Conservation (phyloP, 2,113 vertebrate genomes). For the Odobenus rosmarus region DNA sequence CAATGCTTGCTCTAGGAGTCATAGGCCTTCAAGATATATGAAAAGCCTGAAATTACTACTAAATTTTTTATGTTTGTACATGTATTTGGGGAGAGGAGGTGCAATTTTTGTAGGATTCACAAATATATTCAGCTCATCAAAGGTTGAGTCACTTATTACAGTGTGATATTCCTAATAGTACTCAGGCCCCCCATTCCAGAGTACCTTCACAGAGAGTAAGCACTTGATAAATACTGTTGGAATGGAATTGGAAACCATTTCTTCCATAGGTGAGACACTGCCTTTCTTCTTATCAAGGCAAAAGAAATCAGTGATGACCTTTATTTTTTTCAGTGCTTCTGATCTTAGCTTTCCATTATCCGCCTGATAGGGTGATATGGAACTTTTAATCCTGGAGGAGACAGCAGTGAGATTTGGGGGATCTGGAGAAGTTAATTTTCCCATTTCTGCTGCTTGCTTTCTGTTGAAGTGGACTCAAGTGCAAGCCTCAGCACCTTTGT, state of each 20-base stretch:
- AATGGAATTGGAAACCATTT: background rate
- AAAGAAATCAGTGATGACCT: background rate
- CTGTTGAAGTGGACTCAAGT: background rate
- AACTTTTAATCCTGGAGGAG: conserved; percentile 23
- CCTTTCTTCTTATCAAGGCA: background rate
- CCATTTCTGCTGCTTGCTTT: background rate
- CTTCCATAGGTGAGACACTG: background rate
- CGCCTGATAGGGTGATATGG: background rate
- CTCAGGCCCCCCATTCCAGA: background rate
- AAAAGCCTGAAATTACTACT: background rate
- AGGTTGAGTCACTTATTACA: background rate
- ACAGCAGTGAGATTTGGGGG: background rate
- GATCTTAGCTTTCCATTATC: background rate
- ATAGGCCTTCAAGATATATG: background rate
- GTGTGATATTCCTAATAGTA: background rate
- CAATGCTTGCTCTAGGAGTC: background rate
- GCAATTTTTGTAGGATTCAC: background rate
- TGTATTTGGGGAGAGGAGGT: background rate
- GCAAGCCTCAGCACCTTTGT: background rate
- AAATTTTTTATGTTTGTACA: background rate
- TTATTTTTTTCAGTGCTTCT: background rate
- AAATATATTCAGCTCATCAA: background rate
- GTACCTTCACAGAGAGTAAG: background rate
- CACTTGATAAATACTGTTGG: background rate
- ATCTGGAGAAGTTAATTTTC: background rate